Conservation (phyloP, 1,140 invertebrate genomes). For the Bombus waltoni region DNA sequence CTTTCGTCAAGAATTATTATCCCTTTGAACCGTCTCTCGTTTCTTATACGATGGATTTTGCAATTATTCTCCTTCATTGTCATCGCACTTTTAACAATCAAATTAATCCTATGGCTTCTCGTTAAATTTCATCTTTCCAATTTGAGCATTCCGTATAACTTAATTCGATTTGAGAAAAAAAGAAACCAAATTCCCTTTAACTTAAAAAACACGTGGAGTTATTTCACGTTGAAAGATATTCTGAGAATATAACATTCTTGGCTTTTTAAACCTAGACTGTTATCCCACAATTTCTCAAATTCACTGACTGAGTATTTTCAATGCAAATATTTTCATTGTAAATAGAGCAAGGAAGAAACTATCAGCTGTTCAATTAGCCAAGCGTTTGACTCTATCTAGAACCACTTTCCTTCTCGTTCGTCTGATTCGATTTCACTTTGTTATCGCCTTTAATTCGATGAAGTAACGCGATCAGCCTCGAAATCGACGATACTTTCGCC, state of each 20-base stretch:
- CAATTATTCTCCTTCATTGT: background rate
- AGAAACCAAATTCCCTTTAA: background rate
- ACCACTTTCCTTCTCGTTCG: too few species aligned
- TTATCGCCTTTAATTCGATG: background rate
- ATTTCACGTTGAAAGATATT: too few species aligned
- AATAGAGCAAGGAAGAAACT: background rate
- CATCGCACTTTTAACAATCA: background rate
- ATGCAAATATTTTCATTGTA: background rate
- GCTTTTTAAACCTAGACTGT: background rate
- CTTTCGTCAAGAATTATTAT: conserved; percentile 25
- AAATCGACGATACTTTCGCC: background rate
- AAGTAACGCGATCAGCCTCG: too few species aligned
- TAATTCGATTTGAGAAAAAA: background rate
- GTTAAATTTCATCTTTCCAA: background rate
- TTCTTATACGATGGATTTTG: background rate
- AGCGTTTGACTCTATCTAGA: background rate
- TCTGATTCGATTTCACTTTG: background rate
- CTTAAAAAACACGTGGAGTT: background rate
- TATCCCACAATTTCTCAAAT: background rate
- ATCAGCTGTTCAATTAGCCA: background rate
- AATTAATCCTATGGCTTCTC: background rate
- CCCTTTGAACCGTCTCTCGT: background rate
- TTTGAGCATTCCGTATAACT: background rate
- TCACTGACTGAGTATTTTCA: background rate
- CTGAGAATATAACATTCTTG: too few species aligned